These are phyloP conservation scores for Poecilia picta DNA, from an alignment of 2,797 vertebrate species.

Conservation along the genomic window DNA sequence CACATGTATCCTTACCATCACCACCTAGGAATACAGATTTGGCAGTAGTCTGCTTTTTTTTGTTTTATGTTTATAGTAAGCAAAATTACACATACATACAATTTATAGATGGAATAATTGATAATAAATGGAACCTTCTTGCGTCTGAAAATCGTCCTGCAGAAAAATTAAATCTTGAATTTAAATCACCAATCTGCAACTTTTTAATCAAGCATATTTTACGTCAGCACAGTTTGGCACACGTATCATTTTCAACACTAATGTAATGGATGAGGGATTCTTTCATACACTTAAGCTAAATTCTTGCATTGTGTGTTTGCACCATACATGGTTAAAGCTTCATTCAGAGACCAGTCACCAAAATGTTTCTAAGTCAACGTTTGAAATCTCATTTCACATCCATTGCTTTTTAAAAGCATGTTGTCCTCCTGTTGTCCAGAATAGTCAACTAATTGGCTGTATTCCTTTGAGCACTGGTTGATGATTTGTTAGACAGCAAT, in stretches of 20 bases:
- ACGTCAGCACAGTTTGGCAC: background rate
- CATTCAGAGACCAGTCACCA: background rate
- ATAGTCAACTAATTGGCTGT: background rate
- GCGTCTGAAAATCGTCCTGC: background rate
- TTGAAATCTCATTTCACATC: background rate
- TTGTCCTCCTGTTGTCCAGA: background rate
- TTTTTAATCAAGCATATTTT: background rate
- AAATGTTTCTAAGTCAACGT: background rate
- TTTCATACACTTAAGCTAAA: background rate
- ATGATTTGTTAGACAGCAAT: background rate
- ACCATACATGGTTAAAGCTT: background rate
- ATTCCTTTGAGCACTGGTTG: background rate
- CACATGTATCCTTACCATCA: conserved; percentile 47
- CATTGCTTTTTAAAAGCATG: background rate
- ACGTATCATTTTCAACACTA: background rate
- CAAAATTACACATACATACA: background rate
- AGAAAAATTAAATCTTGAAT: background rate
- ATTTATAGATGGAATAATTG: background rate
- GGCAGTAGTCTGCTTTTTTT: conserved; percentile 12
- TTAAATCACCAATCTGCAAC: background rate
- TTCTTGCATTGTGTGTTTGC: background rate
- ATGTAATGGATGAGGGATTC: background rate
- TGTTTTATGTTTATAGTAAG: background rate
- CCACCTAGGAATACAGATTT: conserved; percentile 35
- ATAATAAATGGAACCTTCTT: background rate